Conservation (phyloP, 2,113 vertebrate species). For the Misgurnus anguillicaudatus region DNA sequence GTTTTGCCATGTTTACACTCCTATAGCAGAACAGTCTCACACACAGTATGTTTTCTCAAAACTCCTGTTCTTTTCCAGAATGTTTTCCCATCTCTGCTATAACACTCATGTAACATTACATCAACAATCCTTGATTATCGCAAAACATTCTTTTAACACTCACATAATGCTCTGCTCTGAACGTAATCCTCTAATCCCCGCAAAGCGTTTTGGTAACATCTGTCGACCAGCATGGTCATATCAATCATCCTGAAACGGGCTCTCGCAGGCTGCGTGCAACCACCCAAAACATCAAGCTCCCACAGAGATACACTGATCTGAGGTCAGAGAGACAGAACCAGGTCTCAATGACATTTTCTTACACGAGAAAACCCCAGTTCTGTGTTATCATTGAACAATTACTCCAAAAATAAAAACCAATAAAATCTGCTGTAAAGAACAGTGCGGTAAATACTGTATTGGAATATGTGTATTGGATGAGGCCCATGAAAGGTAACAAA, state of each 20-base stretch:
- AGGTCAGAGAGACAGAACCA: slow-evolving; percentile 19
- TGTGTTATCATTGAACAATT: neutral
- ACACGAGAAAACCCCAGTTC: neutral
- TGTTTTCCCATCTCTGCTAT: neutral
- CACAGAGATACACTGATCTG: slow-evolving; percentile 11
- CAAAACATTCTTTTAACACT: slow-evolving; percentile 6
- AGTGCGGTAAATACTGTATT: too few species aligned
- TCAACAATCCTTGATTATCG: neutral
- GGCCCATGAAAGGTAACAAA: too few species aligned
- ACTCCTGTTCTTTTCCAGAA: neutral
- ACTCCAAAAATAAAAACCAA: too few species aligned
- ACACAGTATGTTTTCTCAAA: neutral
- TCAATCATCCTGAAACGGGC: slow-evolving; percentile 24
- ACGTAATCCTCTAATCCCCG: slow-evolving; percentile 32
- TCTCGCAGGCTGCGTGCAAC: neutral
- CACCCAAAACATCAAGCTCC: slow-evolving; percentile 20
- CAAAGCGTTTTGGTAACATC: slow-evolving; percentile 10
- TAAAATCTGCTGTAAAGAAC: neutral
- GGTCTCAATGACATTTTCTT: neutral
- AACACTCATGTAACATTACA: neutral
- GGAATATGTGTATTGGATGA: too few species aligned
- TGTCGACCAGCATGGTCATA: slow-evolving; percentile 18
- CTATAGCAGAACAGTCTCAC: too few species aligned
- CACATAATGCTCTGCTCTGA: slow-evolving; percentile 5
- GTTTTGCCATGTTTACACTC: neutral